Base-by-base conservation (phyloP, 2,797 vertebrate species). In the Hydrolagus colliei region DNA sequence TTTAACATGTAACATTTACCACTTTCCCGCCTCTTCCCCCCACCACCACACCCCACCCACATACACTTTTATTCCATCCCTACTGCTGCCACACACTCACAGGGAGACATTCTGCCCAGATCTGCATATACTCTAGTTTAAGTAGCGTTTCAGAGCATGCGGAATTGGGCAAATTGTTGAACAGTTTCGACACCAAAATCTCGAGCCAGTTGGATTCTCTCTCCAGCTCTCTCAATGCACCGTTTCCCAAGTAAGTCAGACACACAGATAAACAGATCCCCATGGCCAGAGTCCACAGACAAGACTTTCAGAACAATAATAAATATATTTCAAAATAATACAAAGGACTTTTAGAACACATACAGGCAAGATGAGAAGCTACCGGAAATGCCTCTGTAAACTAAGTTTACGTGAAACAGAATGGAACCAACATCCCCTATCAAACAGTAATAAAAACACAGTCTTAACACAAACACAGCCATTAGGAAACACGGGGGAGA, bases 281-380 rank as follows among this genome's bases (percentile, higher is more conserved):
- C 87, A 72, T 86, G 85, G 9, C 72, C 0, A 6, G 85, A 88
- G 88, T 82, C 82, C 86, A 79, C 86, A 27, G 87, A 68, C 84
- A 59, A 86, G 86, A 86, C 89, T 88, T 85, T 62, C 75, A 86
- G 75, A 86, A 87, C 86, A 88, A 89, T 90, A 91, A 86, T 86
- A 82, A 80, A 88, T 85, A 85, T 87, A 89, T 88, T 88, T 89
- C 73, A 89, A 87, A 86, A 87, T 75, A 90, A 87, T 86, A 88
- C 22, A 82, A 82, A 35, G 63, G 20, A 71, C 65, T 35, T 84
- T 67, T 52, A 52, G 41, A 84, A 35, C 71, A 71, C 65, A 71
- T n/a, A 68, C 27, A 84, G 71, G 65, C 65, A 41, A 13, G 71
- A 84, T 18, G 67, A 35, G 20, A 84, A 68, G 71, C 32, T 84